Evolutionary conservation across 2,797 vertebrate genomes (phyloP), one percentile per base, ranked within the genome.

Genomic region (Podargus strigoides): DNA sequence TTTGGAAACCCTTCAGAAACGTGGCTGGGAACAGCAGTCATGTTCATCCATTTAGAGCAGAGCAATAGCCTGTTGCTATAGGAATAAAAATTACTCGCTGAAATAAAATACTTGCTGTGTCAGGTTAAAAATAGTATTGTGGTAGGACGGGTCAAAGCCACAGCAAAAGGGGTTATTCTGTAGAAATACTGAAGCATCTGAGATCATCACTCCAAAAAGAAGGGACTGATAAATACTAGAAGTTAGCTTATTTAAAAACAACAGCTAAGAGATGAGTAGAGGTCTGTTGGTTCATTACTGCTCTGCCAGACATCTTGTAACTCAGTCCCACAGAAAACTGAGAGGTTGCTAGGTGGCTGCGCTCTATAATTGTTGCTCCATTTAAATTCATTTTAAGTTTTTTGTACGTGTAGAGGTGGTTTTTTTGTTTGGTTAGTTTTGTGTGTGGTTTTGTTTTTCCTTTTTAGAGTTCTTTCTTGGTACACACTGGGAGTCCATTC

Each of bases 11-110:
- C 13, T 72, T 84, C 24, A 62, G 69, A 88, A 90, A 30, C 10
- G 3, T 9, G 5, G 3, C 30, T 73, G 9, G n/a, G 37, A 63
- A 66, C 27, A 18, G n/a, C 24, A 75, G 32, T n/a, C 1, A 1
- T 44, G 37, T 41, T 93, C n/a, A 47, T 90, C 39, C n/a, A 3
- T 73, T 88, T 82, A 53, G 52, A 78, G 27, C 30, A 62, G 39
- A 78, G 58, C 30, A 39, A 3, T 74, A 87, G 39, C 26, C 21
- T 81, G 55, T 91, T 93, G 85, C 85, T 85, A 3, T 53, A 89
- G 64, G 68, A 83, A 58, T 94, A 34, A 69, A 72, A 70, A 75
- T 3, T 64, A 55, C 1, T 20, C n/a, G 9, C 60, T 74, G 52
- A 68, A 87, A 53, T 72, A 50, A 84, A 91, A 46, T 50, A 50